A percentile compares a stretch with the other conserved stretches of the same genome.
phyloP scores from a whole-genome alignment of 1,140 invertebrate genomes.

The Heliconius eleuchia region DNA sequence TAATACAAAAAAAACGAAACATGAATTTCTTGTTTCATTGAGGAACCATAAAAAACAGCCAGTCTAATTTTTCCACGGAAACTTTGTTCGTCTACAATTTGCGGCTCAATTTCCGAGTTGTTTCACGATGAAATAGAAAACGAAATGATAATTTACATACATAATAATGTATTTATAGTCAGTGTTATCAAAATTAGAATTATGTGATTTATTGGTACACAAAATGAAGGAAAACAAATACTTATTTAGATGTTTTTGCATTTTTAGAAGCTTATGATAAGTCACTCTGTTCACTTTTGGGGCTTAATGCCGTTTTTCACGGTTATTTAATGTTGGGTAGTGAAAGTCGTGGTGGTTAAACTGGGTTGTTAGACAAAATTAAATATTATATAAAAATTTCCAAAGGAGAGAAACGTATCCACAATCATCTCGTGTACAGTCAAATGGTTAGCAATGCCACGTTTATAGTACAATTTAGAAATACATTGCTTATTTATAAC shows the following conservation, averaged over 20 bases:
- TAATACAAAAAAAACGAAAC: not conserved
- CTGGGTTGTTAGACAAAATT: too few species aligned
- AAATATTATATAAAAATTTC: too few species aligned
- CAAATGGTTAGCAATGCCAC: too few species aligned
- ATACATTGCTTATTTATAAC: not conserved
- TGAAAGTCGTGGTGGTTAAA: too few species aligned
- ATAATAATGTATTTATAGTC: slow-evolving; percentile 34
- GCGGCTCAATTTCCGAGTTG: slow-evolving; percentile 31
- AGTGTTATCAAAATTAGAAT: slow-evolving; percentile 17
- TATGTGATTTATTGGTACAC: not conserved
- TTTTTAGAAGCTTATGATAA: too few species aligned
- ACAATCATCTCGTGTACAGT: too few species aligned
- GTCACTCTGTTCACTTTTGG: too few species aligned
- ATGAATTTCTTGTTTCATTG: not conserved
- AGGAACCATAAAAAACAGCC: not conserved
- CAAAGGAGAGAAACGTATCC: too few species aligned
- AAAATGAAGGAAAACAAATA: too few species aligned
- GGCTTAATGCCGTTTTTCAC: too few species aligned
- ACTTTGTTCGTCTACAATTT: slow-evolving; percentile 30
- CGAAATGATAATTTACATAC: slow-evolving; percentile 38
- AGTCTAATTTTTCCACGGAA: slow-evolving; percentile 18
- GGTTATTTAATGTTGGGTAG: too few species aligned
- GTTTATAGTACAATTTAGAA: not conserved
- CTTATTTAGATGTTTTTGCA: too few species aligned
- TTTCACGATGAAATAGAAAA: slow-evolving; percentile 34